These are phyloP conservation scores for Rhopilema esculentum DNA, from an alignment of 30 jellyfish, hydroid and myxozoan species.

Conservation along the genomic window DNA sequence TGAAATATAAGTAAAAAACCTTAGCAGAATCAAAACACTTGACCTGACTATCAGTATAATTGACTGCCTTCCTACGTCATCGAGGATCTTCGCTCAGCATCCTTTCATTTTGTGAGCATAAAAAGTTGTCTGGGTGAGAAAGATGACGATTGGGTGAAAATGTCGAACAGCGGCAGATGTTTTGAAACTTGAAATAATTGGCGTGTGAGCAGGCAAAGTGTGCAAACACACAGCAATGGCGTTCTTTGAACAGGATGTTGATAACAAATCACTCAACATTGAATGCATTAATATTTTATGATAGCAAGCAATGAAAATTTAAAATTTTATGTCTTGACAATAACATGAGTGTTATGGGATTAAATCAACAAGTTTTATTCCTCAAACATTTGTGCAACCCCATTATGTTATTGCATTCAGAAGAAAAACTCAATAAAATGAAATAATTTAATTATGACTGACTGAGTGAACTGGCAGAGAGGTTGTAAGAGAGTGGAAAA, in stretches of 20 bases:
- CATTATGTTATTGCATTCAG: background rate
- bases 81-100: too few species aligned
- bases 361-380: background rate
- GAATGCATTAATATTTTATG: background rate
- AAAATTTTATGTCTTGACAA: background rate
- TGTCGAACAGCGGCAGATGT: slow-evolving; percentile 18
- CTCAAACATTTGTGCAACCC: background rate
- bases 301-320: background rate
- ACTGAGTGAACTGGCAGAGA: background rate
- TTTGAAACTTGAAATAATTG: background rate
- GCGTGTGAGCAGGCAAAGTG: slow-evolving; percentile 15
- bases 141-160: too few species aligned
- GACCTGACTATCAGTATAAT: too few species aligned
- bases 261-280: background rate
- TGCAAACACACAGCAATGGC: background rate
- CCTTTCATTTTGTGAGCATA: too few species aligned
- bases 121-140: too few species aligned
- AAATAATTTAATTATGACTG: background rate
- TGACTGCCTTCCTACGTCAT: too few species aligned
- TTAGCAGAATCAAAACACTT: too few species aligned
- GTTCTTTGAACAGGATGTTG: background rate
- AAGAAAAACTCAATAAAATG: background rate
- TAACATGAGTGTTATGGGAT: slow-evolving; percentile 1
- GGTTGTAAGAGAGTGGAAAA: background rate
- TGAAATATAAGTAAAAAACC: too few species aligned